phyloP scores from a whole-genome alignment of 92 coral and sea anemone genomes.

The Palythoa grandis region DNA sequence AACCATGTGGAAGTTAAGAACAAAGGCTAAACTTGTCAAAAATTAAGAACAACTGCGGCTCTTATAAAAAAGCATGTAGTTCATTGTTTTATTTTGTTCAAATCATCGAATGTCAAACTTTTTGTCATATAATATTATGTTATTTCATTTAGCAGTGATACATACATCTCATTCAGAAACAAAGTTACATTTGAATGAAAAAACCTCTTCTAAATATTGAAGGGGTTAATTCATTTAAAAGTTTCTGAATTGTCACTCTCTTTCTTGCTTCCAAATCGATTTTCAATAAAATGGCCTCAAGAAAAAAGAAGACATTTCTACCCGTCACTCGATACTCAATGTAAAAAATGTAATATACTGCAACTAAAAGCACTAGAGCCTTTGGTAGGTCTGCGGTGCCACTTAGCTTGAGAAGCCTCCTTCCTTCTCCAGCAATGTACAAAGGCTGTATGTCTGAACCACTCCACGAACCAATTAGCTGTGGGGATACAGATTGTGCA shows the following conservation, averaged over 20 bases:
- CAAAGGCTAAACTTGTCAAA: background rate
- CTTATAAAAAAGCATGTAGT: background rate
- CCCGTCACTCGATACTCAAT: conserved; percentile 19
- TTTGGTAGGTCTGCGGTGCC: background rate
- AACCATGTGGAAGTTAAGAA: background rate
- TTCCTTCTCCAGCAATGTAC: conserved; percentile 55
- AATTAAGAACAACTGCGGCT: background rate
- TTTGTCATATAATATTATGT: background rate
- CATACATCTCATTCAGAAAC: background rate
- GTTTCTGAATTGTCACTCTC: conserved; percentile 18
- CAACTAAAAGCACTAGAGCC: conserved; percentile 22
- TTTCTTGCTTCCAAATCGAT: conserved; percentile 17
- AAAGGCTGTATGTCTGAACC: conserved; percentile 11
- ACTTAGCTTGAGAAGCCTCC: background rate
- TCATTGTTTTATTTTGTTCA: too few relatives aligned
- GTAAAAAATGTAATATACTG: conserved; percentile 29
- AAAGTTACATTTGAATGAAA: background rate
- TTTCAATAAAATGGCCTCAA: conserved; percentile 8
- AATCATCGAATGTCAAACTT: background rate
- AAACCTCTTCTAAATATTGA: background rate
- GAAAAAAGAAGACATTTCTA: conserved; percentile 6
- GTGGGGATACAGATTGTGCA: conserved; percentile 18
- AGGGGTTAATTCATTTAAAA: conserved; percentile 11
- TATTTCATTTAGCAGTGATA: conserved; percentile 1
- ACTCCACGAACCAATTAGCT: conserved; percentile 36